These are phyloP conservation scores for Stegophylla sp. DNA, from an alignment of 2,888 invertebrate species.

Conservation along the genomic window DNA sequence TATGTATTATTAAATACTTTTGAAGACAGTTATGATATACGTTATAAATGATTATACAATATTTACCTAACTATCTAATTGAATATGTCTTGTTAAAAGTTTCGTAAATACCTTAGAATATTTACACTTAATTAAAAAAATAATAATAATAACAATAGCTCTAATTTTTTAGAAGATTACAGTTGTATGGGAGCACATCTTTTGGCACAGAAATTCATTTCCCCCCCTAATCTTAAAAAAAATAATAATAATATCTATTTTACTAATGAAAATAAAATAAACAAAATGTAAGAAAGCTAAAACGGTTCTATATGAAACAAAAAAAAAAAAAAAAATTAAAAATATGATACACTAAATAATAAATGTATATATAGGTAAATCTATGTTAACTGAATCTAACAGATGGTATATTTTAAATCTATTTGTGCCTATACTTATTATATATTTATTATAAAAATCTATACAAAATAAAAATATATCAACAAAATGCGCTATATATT, in stretches of 20 bases:
- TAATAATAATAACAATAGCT: neutral
- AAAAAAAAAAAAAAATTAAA: neutral
- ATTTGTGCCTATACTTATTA: neutral
- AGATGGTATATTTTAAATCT: neutral
- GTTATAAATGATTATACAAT: too few species aligned
- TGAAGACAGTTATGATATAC: neutral
- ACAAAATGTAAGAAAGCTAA: neutral
- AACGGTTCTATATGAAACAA: neutral
- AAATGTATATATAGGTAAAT: neutral
- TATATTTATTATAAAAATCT: neutral
- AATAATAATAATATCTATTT: neutral
- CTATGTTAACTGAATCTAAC: neutral
- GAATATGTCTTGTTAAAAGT: neutral
- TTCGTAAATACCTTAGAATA: neutral
- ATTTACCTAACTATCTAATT: too few species aligned
- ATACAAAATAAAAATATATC: conserved; percentile 2
- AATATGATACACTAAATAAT: neutral
- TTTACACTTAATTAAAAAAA: conserved; percentile 20
- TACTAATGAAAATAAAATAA: neutral
- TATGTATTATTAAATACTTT: neutral
- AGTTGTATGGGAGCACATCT: neutral
- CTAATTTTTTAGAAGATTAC: neutral
- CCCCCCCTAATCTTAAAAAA: conserved; percentile 12
- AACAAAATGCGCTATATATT: neutral
- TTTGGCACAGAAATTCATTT: conserved; percentile 43